Percentiles rank a stretch among this genome's conserved stretches.
These are phyloP conservation scores for Apodemus agrarius DNA, from an alignment of 2,797 vertebrate species.

Conservation along the genomic window DNA sequence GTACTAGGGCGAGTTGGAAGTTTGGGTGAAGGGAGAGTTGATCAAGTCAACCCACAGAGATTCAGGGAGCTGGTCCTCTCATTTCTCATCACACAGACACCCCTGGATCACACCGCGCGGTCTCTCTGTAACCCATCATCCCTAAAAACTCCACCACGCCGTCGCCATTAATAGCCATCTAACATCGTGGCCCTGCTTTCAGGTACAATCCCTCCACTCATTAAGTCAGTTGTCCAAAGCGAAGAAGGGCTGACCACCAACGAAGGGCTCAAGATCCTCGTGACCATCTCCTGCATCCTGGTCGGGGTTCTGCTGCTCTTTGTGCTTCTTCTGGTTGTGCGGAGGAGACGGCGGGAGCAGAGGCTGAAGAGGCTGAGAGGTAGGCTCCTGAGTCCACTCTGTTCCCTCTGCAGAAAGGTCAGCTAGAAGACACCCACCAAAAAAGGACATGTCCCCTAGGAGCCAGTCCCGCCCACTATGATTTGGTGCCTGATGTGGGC, in stretches of 20 bases:
- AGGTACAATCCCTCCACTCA: constrained; percentile 98
- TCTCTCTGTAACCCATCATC: constrained; percentile 48
- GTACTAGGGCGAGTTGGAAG: not conserved
- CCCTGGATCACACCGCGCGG: not conserved
- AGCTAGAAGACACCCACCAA: not conserved
- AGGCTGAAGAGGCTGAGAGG: constrained; percentile 97
- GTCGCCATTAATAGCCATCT: constrained; percentile 78
- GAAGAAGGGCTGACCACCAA: constrained; percentile 96
- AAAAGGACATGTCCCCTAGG: not conserved
- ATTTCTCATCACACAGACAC: constrained; percentile 45
- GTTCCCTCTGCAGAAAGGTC: not conserved
- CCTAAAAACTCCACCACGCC: constrained; percentile 70
- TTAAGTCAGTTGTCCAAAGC: constrained; percentile 95
- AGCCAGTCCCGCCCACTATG: no score
- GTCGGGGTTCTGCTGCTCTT: constrained; percentile 95
- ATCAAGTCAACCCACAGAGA: not conserved
- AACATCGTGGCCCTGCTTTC: constrained; percentile 84
- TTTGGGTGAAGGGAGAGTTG: not conserved
- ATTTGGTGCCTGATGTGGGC: not conserved
- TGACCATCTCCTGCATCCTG: constrained; percentile 97
- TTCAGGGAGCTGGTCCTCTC: not conserved
- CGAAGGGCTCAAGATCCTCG: constrained; percentile 98
- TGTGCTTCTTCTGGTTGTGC: constrained; percentile 94
- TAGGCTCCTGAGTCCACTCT: constrained; percentile 71
- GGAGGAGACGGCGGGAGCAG: constrained; percentile 96